Evolutionary conservation across 2,113 vertebrate genomes (phyloP), one percentile per base, ranked within the genome.

Genomic region (Camelus bactrianus): DNA sequence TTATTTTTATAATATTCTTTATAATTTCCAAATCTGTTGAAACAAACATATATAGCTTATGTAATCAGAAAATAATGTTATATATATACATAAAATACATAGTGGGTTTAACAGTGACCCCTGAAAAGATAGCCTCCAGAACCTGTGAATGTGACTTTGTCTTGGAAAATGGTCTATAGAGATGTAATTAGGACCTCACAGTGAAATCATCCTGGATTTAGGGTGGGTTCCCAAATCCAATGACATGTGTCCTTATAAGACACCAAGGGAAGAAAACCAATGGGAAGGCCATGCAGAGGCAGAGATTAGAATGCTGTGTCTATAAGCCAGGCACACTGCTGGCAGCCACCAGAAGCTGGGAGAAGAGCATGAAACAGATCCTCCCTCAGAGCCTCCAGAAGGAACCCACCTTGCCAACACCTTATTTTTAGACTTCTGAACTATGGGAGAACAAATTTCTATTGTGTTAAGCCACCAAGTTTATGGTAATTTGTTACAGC

Each of bases 1-100:
- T 85, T 62, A 76, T 58, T 81, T 76, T 92, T 16, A 48, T 76
- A 89, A 65, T 35, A 94, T 72, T 38, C 64, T 86, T 77, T 72
- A 64, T 54, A 91, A 60, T 82, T 93, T 88, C 67, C 82, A 91
- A 88, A 89, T 84, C 42, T 84, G 35, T 84, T 60, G 58, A 92
- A 88, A 95, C 82, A 82, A 87, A 67, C 13, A 75, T 20, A 12
- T 35, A 48, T 56, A 62, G 52, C 15, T 84, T 91, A 56, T 6
- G 17, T 14, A 91, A 76, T 80, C 20, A 96, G 46, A 91, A 91
- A 84, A 20, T 19, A 35, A 93, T 16, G 15, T 65, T 76, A 89
- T 81, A 32, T 38, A 67, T 0, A 86, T 38, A 52, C 60, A 19
- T 54, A 75, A 46, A 28, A 15, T 60, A 50, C 19, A 2, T 48